Conservation (phyloP, 2,888 invertebrate species). For the Schrankia costaestrigalis region DNA sequence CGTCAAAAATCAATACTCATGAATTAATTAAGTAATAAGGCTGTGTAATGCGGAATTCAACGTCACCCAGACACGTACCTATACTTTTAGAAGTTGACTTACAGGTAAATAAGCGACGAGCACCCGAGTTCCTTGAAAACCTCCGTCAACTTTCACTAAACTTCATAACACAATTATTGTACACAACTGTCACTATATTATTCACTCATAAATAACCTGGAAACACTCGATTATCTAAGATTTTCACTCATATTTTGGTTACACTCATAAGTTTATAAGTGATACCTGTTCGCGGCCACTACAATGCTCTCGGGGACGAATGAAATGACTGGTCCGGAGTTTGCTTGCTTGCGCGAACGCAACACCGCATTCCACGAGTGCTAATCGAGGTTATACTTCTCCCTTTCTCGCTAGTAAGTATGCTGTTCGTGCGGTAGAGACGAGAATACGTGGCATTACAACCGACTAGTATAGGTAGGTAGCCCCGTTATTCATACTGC, state of each 20-base stretch:
- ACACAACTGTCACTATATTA: conserved; percentile 62
- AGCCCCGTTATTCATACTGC: conserved; percentile 70
- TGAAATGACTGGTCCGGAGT: conserved; percentile 63
- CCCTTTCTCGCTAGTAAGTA: conserved; percentile 43
- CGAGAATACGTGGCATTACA: conserved; percentile 33
- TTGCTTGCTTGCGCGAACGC: conserved; percentile 66
- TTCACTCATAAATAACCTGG: conserved; percentile 57
- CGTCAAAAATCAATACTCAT: background rate
- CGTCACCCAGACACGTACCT: conserved; percentile 74
- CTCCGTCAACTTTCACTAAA: conserved; percentile 70
- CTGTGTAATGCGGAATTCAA: conserved; percentile 46
- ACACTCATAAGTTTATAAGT: conserved; percentile 43
- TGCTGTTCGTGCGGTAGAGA: conserved; percentile 33
- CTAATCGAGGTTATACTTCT: conserved; percentile 52
- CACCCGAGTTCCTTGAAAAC: conserved; percentile 62
- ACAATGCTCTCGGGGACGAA: conserved; percentile 56
- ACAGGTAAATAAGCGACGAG: conserved; percentile 65
- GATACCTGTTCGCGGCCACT: conserved; percentile 45
- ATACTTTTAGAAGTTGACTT: conserved; percentile 58
- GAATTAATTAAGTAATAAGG: conserved; percentile 15
- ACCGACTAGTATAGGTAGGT: conserved; percentile 52
- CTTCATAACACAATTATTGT: conserved; percentile 72
- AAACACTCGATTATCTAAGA: conserved; percentile 60
- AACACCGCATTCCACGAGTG: conserved; percentile 72
- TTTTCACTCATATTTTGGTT: conserved; percentile 73